Evolutionary conservation across 2,888 invertebrate species (phyloP).

Genomic region (Ommatoiulus sabulosus): DNA sequence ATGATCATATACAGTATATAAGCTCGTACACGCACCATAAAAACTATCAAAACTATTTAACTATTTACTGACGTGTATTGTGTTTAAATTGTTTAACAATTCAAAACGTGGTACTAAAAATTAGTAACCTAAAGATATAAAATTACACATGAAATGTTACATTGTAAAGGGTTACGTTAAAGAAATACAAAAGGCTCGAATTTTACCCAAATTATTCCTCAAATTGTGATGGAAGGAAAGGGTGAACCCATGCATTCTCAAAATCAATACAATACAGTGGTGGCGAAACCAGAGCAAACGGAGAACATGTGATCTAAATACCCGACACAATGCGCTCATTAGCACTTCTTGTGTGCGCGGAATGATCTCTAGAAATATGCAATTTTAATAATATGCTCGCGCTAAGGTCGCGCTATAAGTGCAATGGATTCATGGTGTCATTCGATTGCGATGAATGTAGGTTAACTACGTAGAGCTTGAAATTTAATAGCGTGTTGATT

Average conservation of each 20-base stretch:
- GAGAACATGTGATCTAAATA: neutral
- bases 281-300: neutral
- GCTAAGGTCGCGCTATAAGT: neutral
- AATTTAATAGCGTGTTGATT: constrained; percentile 44
- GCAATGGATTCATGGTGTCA: constrained; percentile 16
- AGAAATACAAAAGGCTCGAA: neutral
- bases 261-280: neutral
- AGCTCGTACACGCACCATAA: no score
- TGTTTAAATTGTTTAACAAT: no score
- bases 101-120: no score
- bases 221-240: neutral
- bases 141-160: neutral
- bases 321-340: neutral
- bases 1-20: no score
- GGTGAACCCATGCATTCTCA: neutral
- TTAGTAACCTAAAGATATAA: neutral
- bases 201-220: neutral
- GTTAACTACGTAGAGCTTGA: constrained; percentile 23
- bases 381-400: constrained; percentile 31
- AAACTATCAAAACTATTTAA: no score
- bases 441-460: constrained; percentile 30
- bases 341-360: neutral
- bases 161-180: no score
- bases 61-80: no score
- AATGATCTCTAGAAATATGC: constrained; percentile 6